Percentiles rank a stretch among this genome's conserved stretches.
These are phyloP conservation scores for Lepus oiostolus DNA, from an alignment of 2,797 vertebrate species.

Conservation along the genomic window DNA sequence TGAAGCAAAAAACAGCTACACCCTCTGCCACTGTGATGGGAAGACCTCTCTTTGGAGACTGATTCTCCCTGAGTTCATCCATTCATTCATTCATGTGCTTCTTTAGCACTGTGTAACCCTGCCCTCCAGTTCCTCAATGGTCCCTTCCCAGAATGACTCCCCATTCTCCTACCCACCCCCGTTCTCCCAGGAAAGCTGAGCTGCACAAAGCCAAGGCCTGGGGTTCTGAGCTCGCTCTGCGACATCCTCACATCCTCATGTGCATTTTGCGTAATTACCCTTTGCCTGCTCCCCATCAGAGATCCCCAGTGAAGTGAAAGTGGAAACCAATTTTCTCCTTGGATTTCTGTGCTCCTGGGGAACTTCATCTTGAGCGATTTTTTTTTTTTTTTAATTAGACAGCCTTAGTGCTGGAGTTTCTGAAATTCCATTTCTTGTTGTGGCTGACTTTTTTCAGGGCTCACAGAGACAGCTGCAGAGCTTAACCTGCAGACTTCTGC, in stretches of 20 bases:
- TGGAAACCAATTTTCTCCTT: slow-evolving; percentile 64
- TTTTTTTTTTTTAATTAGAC: slow-evolving; percentile 62
- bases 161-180: neutral
- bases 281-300: slow-evolving; percentile 18
- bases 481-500: neutral
- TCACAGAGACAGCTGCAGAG: neutral
- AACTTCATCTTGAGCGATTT: slow-evolving; percentile 39
- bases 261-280: slow-evolving; percentile 56
- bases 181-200: neutral
- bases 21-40: neutral
- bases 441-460: slow-evolving; percentile 31
- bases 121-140: neutral
- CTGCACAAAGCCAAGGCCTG: neutral
- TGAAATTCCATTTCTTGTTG: slow-evolving; percentile 48
- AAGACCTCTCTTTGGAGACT: neutral
- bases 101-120: neutral
- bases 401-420: slow-evolving; percentile 40
- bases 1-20: neutral
- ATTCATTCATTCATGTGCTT: neutral
- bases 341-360: slow-evolving; percentile 43
- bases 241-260: neutral
- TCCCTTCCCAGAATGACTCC: neutral
- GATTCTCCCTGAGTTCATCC: neutral
- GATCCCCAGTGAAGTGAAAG: slow-evolving; percentile 50
- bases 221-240: neutral